Base-by-base conservation (phyloP, 2,113 vertebrate genomes). In the Silurus glanis region DNA sequence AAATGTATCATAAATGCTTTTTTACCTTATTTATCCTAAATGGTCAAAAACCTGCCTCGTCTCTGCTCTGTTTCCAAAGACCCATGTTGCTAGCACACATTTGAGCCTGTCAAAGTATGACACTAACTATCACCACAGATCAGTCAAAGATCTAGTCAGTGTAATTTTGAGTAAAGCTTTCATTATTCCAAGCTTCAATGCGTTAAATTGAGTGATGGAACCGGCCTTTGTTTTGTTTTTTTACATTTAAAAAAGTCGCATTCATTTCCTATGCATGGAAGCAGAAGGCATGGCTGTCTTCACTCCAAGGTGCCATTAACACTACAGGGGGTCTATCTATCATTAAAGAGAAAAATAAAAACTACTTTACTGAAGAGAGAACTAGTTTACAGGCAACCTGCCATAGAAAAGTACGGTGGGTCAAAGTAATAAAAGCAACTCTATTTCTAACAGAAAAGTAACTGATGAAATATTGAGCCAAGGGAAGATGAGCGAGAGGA, bases 381-480 rank as follows among this genome's bases (percentile, higher is more conserved):
- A 92, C 90, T 80, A 88, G 64, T 91, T 37, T 89, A 88, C 90
- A 81, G 90, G 74, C 88, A 61, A 62, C 79, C 85, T 85, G 81
- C 62, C 81, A 83, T 45, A 8, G 62, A 76, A 74, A 53, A 72
- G 88, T 91, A 87, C 87, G 91, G 91, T 79, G 84, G 90, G 89
- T 84, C 86, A 91, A 83, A 89, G 84, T 90, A 88, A 89, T 71
- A 86, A 93, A 89, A 88, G 88, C 78, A 88, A 78, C 84, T 23
- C 74, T 56, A 66, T 85, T 91, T 91, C 78, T 90, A 91, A 83
- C 78, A 83, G 58, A 84, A 83, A 86, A 85, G 86, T 56, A 80
- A 56, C 85, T 91, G 89, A 71, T 91, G 62, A 93, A 93, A 93
- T 91, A 90, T 88, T 89, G 89, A 90, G 75, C 51, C 91, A 87